Evolutionary conservation across 2,113 vertebrate species (phyloP).

Genomic region (Anguilla rostrata): DNA sequence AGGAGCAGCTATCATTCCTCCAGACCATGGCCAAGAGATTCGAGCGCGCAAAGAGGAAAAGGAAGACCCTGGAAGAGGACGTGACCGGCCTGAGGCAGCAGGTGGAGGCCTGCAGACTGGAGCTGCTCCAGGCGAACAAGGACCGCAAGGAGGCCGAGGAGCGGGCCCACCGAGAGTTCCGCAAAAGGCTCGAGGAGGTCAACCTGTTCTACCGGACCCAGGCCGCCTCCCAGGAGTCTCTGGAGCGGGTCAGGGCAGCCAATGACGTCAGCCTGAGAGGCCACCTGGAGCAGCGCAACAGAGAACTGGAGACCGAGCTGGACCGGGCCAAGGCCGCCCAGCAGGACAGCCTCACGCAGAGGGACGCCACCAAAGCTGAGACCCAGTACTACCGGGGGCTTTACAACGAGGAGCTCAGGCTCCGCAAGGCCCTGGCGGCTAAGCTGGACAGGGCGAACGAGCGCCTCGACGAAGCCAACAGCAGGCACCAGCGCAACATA

Average conservation of each 20-base stretch:
- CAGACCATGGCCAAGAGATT: conserved; percentile 60
- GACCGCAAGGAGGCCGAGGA: conserved; percentile 79
- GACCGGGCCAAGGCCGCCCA: conserved; percentile 65
- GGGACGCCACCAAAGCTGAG: conserved; percentile 72
- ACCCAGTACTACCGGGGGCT: conserved; percentile 77
- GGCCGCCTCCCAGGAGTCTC: conserved; percentile 82
- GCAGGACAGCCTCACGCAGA: conserved; percentile 68
- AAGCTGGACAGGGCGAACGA: conserved; percentile 85
- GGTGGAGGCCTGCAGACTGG: conserved; percentile 66
- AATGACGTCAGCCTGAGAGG: conserved; percentile 73
- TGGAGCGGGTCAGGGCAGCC: conserved; percentile 80
- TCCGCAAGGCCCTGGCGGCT: conserved; percentile 69
- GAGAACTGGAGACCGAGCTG: conserved; percentile 79
- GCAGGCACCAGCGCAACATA: conserved; percentile 68
- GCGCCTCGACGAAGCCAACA: conserved; percentile 74
- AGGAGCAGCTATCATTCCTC: conserved; percentile 71
- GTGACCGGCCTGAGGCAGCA: conserved; percentile 65
- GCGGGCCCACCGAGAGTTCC: conserved; percentile 73
- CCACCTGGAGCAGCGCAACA: conserved; percentile 79
- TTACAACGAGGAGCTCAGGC: conserved; percentile 77
- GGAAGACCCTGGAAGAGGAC: conserved; percentile 78
- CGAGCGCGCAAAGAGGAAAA: conserved; percentile 75
- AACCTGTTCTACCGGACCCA: conserved; percentile 89
- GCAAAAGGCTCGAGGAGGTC: conserved; percentile 84
- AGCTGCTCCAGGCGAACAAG: conserved; percentile 70